These are phyloP conservation scores for Suncus etruscus DNA, from an alignment of 2,113 vertebrate genomes.

Conservation along the genomic window DNA sequence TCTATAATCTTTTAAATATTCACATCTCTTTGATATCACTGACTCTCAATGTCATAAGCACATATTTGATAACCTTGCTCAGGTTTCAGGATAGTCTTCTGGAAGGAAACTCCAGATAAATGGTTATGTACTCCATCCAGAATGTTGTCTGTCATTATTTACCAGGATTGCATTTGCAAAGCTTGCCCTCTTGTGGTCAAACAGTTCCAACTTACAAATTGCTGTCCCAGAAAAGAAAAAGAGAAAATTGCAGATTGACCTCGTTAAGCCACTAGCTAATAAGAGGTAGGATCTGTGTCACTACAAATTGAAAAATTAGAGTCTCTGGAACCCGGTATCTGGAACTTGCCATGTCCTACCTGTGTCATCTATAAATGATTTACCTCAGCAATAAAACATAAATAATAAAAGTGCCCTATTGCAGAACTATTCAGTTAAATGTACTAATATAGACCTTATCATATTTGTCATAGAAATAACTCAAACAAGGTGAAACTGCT, in stretches of 20 bases:
- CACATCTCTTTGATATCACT: not conserved
- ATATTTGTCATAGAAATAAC: conserved; percentile 11
- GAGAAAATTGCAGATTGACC: not conserved
- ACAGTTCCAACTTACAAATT: not conserved
- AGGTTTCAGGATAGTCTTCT: not conserved
- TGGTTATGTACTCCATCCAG: not conserved
- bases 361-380: not conserved
- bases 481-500: not conserved
- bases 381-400: not conserved
- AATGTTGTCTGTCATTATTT: not conserved
- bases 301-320: not conserved
- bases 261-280: not conserved
- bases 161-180: conserved; percentile 58
- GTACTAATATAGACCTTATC: not conserved
- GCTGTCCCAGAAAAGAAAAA: not conserved
- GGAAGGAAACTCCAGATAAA: not conserved
- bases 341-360: not conserved
- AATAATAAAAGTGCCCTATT: not conserved
- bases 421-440: not conserved
- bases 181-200: conserved; percentile 55
- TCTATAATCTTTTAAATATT: not conserved
- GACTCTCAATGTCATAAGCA: not conserved
- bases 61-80: not conserved
- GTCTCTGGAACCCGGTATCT: not conserved
- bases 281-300: not conserved